Conservation (phyloP, 2,888 invertebrate species). For the Tipula helvola region DNA sequence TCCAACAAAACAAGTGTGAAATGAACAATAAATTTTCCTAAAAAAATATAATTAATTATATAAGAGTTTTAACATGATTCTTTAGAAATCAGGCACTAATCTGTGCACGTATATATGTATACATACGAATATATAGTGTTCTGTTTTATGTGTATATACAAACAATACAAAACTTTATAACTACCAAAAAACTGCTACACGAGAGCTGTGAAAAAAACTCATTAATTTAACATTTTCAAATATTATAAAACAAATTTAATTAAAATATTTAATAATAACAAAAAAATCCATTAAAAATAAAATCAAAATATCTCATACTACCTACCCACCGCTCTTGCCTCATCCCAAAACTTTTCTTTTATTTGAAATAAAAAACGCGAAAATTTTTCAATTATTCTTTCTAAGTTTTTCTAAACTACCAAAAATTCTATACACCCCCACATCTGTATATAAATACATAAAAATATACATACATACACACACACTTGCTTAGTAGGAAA, state of each 20-base stretch:
- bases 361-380: neutral
- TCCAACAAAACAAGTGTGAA: neutral
- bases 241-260: slow-evolving; percentile 4
- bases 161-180: neutral
- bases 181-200: slow-evolving; percentile 4
- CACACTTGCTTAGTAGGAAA: neutral
- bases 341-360: neutral
- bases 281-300: neutral
- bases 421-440: neutral
- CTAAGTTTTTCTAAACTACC: slow-evolving; percentile 4
- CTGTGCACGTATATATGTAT: neutral
- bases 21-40: neutral
- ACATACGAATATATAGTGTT: neutral
- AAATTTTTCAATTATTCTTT: neutral
- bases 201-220: neutral
- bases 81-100: neutral
- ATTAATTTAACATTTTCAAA: slow-evolving; percentile 4
- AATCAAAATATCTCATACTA: neutral
- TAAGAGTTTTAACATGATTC: neutral
- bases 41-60: neutral
- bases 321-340: neutral
- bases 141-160: neutral
- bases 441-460: neutral
- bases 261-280: slow-evolving; percentile 4
- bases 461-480: neutral